Base-by-base conservation (phyloP, 1,140 invertebrate species). In the Panonychus citri region DNA sequence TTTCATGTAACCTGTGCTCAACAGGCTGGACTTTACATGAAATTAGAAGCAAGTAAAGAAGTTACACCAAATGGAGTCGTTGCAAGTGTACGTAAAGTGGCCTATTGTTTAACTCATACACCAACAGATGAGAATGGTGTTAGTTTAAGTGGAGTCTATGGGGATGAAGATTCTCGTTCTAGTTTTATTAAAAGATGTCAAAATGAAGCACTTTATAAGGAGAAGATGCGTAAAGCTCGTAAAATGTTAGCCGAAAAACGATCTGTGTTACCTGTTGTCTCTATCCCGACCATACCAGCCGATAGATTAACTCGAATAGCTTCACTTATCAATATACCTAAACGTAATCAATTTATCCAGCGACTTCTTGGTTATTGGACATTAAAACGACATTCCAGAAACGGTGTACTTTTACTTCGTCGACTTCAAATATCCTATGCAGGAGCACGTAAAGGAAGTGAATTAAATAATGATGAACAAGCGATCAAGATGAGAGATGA, bases 1-100 rank as follows among this genome's bases (percentile, higher is more conserved):
- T 97, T 97, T 71, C 94, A 98, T 70, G 93, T 97, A 0, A 97
- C 93, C 0, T 98, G 94, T 71, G 93, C 91, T 0, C 91, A 96
- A 68, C 87, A 93, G 68, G 89, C 90, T 51, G 90, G 91, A 55
- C 72, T 88, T 0, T 82, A 69, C 73, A 96, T 97, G 91, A 84
- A 89, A 68, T 94, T 97, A 80, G 84, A 95, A 65, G 88, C 85
- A 1, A 80, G 88, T 0, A 77, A 80, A 65, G 81, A 83, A 63
- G 62, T 54, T 42, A 76, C 80, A 64, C 77, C 81, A 1, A 79
- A 81, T 65, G 66, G 67, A 17, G 63, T 63, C 26, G 65, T 66
- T 12, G 68, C 76, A 27, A 78, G 83, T 60, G 88, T 96, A 0
- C 81, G 89, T 61, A 96, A 96, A 70, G 90, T 85, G 60, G 91